Evolutionary conservation across 2,888 invertebrate genomes (phyloP), one percentile per base, ranked within the genome.

Genomic region (Eurois occulta): DNA sequence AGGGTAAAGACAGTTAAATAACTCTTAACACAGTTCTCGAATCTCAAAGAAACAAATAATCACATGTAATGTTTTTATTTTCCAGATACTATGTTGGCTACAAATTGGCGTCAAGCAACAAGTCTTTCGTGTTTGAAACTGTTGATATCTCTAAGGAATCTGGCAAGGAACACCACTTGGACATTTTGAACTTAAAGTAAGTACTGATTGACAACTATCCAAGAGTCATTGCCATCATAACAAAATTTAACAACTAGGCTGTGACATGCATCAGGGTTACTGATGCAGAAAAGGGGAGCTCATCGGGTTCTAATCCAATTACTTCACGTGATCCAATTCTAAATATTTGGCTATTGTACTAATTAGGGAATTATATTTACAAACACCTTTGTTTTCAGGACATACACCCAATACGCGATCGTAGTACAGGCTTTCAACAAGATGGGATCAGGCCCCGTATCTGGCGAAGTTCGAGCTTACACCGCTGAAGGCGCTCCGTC

Each of bases 381-480:
- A 5, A 60, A 48, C 1, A 65, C 60, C 21, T 38, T 43, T 65
- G 32, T 64, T 89, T 88, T 86, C 92, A 98, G 98, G 92, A 99
- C 99, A 0, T 99, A 99, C 96, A 99, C 99, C 0, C 99, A 99
- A 94, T 99, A 99, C 95, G 98, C 99, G n/a, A 98, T 99, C 38
- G 99, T 99, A 35, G 99, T 99, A 16, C 99, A 99, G 96, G 99
- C 99, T 0, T 99, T 99, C 94, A 99, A 99, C 95, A 98, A 98
- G 94, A 98, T 99, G 90, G 99, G 99, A 24, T 98, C 99, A 2
- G 99, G 99, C 48, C 99, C 99, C 0, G 97, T 98, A 91, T 98
- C 99, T 66, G 98, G 98, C 72, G 99, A 99, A 94, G 97, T 98
- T 62, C 98, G 98, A 91, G 99, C 99, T 78, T 99, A 99, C 93